A percentile compares a stretch with the other conserved stretches of the same genome.
Evolutionary conservation across 1,140 invertebrate species (phyloP).

Genomic region (Drosophila obscura): DNA sequence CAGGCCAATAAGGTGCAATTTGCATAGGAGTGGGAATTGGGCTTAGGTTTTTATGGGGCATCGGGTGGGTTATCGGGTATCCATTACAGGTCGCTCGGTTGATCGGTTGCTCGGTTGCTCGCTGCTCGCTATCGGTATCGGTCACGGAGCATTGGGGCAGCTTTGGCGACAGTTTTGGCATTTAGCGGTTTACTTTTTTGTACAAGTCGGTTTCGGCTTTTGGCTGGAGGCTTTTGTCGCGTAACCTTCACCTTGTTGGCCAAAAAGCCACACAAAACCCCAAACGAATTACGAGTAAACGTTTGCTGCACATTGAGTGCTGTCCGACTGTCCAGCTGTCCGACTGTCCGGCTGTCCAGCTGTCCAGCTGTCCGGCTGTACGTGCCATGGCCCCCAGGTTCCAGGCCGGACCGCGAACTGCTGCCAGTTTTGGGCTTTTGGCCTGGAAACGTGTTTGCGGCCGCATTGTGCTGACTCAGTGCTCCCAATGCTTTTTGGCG

Average conservation of each 20-base stretch:
- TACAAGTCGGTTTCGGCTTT: neutral
- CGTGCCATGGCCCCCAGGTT: conserved; percentile 61
- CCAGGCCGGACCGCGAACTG: conserved; percentile 24
- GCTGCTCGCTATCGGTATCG: neutral
- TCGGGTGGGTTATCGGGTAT: too few species aligned
- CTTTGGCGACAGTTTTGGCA: neutral
- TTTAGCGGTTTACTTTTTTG: neutral
- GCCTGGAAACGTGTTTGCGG: conserved; percentile 69
- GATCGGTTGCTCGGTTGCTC: too few species aligned
- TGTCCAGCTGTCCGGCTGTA: conserved; percentile 38
- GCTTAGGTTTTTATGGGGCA: too few species aligned
- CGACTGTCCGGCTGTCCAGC: conserved; percentile 7
- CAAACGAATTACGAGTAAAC: conserved; percentile 40
- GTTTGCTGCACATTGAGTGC: conserved; percentile 31
- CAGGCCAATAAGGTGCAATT: conserved; percentile 4
- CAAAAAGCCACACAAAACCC: conserved; percentile 39
- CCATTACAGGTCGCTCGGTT: neutral
- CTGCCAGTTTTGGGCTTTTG: conserved; percentile 58
- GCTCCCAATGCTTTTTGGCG: conserved; percentile 24
- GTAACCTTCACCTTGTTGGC: conserved; percentile 75
- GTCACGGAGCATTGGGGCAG: neutral
- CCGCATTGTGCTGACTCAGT: conserved; percentile 49
- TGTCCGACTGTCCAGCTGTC: conserved; percentile 10
- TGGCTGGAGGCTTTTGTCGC: neutral
- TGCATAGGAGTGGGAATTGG: neutral